phyloP scores from a whole-genome alignment of 2,888 invertebrate species.

The Eustalomyia histrio region DNA sequence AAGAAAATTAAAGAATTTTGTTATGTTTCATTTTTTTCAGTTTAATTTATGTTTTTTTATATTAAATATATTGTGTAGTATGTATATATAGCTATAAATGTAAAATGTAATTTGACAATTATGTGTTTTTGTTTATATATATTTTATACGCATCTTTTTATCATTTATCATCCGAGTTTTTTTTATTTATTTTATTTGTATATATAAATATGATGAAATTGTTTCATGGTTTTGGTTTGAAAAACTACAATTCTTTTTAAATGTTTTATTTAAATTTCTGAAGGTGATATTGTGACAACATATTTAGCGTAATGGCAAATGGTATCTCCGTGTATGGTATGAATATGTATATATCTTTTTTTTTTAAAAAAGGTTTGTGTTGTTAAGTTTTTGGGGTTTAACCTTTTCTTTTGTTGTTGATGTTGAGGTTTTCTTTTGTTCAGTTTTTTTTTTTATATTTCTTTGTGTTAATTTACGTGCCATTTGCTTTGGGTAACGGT shows the following conservation, averaged over 20 bases:
- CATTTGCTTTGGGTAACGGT: conserved; percentile 87
- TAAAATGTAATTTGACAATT: conserved; percentile 66
- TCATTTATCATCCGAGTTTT: conserved; percentile 17
- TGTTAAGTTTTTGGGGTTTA: conserved; percentile 34
- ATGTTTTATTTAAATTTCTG: conserved; percentile 28
- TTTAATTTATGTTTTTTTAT: conserved; percentile 48
- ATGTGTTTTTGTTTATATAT: conserved; percentile 39
- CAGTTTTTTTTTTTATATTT: conserved; percentile 23
- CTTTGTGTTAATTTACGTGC: conserved; percentile 75
- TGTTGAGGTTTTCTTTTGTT: conserved; percentile 41
- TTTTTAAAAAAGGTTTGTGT: conserved; percentile 42
- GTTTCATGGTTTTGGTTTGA: conserved; percentile 46
- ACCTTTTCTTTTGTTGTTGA: conserved; percentile 31
- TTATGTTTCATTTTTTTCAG: conserved; percentile 21
- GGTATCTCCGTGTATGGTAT: conserved; percentile 63
- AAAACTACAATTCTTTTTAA: conserved; percentile 57
- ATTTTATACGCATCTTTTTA: conserved; percentile 31
- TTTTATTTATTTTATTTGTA: conserved; percentile 19
- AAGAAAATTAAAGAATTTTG: conserved; percentile 36
- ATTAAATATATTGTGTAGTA: conserved; percentile 56
- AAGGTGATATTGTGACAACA: conserved; percentile 66
- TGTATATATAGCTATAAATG: conserved; percentile 59
- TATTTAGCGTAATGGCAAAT: conserved; percentile 64
- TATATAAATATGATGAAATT: conserved; percentile 65
- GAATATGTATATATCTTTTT: conserved; percentile 59